Percentiles rank a stretch among this genome's conserved stretches.
These are phyloP conservation scores for Phocides pigmalion DNA, from an alignment of 1,140 invertebrate genomes.

Conservation along the genomic window DNA sequence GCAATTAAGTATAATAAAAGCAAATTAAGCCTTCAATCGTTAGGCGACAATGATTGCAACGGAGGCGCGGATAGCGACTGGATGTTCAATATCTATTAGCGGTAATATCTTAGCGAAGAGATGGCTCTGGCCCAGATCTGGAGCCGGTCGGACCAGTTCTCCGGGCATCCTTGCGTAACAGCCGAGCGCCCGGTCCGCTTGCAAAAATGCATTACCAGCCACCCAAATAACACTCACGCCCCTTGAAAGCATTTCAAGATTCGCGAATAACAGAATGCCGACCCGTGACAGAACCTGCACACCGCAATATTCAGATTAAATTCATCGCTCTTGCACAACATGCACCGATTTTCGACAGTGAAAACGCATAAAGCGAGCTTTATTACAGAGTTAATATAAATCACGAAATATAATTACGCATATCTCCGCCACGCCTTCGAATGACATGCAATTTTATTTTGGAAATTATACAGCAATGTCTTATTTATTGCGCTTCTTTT, in stretches of 20 bases:
- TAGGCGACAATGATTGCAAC: slow-evolving; percentile 36
- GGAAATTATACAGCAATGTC: slow-evolving; percentile 69
- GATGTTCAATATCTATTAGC: slow-evolving; percentile 78
- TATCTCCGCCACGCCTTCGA: slow-evolving; percentile 65
- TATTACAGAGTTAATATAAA: slow-evolving; percentile 69
- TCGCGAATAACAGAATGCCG: slow-evolving; percentile 58
- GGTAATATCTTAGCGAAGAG: slow-evolving; percentile 76
- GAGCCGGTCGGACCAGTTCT: slow-evolving; percentile 76
- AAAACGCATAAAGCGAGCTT: slow-evolving; percentile 62
- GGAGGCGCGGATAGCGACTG: slow-evolving; percentile 47
- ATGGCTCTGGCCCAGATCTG: slow-evolving; percentile 79
- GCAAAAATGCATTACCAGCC: slow-evolving; percentile 78
- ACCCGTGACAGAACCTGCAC: slow-evolving; percentile 44
- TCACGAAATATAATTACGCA: slow-evolving; percentile 72
- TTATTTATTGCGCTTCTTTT: slow-evolving; percentile 76
- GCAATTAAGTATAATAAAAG: slow-evolving; percentile 37
- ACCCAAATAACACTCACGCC: slow-evolving; percentile 65
- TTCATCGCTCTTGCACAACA: slow-evolving; percentile 56
- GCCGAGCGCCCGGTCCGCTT: slow-evolving; percentile 53
- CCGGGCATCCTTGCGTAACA: slow-evolving; percentile 77
- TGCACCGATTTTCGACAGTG: slow-evolving; percentile 70
- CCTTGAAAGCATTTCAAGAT: slow-evolving; percentile 71
- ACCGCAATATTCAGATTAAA: slow-evolving; percentile 58
- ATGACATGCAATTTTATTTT: slow-evolving; percentile 74
- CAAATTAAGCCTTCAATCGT: slow-evolving; percentile 41